Conservation (phyloP, 2,113 vertebrate genomes). For the Neolamprologus modestus region DNA sequence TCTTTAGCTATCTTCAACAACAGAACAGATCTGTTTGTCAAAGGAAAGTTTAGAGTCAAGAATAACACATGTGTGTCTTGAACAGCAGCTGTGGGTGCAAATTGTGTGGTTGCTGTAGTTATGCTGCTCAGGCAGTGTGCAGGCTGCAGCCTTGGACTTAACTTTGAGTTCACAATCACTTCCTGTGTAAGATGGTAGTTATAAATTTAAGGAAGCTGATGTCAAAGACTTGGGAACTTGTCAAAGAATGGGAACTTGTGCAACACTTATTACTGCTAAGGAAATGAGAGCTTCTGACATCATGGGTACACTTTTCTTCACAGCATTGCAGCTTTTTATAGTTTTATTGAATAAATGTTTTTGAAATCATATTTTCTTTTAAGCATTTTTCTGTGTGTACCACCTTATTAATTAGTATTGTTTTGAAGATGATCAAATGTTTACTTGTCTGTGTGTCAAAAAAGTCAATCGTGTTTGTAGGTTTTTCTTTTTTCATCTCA, state of each 20-base stretch:
- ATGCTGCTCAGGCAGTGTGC: neutral
- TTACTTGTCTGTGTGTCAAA: neutral
- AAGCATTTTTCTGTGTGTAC: neutral
- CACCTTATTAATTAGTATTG: neutral
- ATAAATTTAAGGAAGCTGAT: neutral
- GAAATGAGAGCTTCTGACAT: neutral
- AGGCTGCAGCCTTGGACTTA: neutral
- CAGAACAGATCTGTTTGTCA: neutral
- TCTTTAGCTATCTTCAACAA: neutral
- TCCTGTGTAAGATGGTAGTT: neutral
- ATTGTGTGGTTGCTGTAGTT: neutral
- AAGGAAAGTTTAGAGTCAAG: neutral
- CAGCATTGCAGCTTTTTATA: neutral
- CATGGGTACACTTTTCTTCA: neutral
- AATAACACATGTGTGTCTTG: neutral
- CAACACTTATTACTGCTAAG: neutral
- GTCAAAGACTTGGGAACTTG: neutral
- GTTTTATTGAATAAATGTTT: neutral
- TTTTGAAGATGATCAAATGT: neutral
- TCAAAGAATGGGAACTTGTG: neutral
- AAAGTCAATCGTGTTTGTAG: neutral
- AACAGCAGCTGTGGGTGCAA: neutral
- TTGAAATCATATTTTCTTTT: neutral
- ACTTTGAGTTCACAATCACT: neutral
- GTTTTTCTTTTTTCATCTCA: neutral